A percentile compares a stretch with the other conserved stretches of the same genome.
phyloP scores from a whole-genome alignment of 2,113 vertebrate species.

The Agelaius tricolor region DNA sequence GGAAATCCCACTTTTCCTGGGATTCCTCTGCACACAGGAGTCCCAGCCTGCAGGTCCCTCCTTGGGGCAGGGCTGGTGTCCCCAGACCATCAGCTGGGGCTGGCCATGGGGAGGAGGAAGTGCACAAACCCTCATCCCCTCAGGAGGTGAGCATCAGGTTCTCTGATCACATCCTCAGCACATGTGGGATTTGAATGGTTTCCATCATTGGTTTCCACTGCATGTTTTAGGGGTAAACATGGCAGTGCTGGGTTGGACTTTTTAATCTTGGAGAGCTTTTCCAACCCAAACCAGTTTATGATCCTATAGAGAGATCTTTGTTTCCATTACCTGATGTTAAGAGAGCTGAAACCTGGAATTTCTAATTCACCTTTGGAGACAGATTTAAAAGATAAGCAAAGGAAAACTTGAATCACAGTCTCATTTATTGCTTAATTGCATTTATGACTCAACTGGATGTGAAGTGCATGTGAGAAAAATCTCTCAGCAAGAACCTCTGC shows the following conservation, averaged over 20 bases:
- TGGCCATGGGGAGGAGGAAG: fast-evolving
- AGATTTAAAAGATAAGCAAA: not conserved
- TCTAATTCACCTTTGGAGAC: not conserved
- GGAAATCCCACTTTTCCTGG: no score
- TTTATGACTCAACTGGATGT: constrained; percentile 25
- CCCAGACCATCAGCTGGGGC: not conserved
- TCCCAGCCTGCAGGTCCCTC: not conserved
- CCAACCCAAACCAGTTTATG: not conserved
- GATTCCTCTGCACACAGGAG: not conserved
- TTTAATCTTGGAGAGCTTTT: not conserved
- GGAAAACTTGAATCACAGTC: constrained; percentile 12
- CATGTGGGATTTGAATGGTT: fast-evolving
- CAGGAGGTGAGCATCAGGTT: fast-evolving
- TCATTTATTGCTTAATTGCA: constrained; percentile 21
- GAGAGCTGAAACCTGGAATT: not conserved
- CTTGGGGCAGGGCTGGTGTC: not conserved
- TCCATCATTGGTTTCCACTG: not conserved
- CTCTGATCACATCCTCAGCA: not conserved
- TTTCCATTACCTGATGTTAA: not conserved
- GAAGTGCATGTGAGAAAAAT: not conserved
- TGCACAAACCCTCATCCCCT: fast-evolving
- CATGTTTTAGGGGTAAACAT: not conserved
- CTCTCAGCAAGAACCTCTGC: not conserved
- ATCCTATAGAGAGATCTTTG: not conserved
- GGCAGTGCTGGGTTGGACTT: not conserved